Evolutionary conservation across 64 coral and sea anemone genomes (phyloP).

Genomic region (Hydrozoanthus tunicans): DNA sequence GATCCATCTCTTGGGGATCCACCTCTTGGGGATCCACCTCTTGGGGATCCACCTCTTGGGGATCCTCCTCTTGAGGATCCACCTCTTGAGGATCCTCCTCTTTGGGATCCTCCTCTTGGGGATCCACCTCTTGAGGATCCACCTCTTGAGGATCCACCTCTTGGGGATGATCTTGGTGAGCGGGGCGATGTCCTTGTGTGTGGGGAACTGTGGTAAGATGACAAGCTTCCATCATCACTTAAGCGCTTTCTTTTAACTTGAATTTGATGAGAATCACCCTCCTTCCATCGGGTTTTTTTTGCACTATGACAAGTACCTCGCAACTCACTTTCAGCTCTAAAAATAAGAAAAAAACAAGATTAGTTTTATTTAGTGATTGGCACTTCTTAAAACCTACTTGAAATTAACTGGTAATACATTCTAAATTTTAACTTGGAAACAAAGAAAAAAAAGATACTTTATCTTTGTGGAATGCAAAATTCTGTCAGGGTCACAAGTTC

Average conservation of each 20-base stretch:
- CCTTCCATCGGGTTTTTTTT: conserved; percentile 4
- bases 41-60: conserved; percentile 43
- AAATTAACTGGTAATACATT: not conserved
- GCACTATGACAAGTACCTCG: not conserved
- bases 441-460: too few species aligned
- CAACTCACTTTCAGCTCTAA: conserved; percentile 30
- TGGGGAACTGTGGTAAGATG: conserved; percentile 21
- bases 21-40: conserved; percentile 30
- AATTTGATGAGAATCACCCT: conserved; percentile 47
- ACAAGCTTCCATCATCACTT: conserved; percentile 36
- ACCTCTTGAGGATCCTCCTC: conserved; percentile 16
- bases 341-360: not conserved
- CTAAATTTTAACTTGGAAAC: too few species aligned
- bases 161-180: conserved; percentile 49
- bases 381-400: not conserved
- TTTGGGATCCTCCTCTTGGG: too few species aligned
- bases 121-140: conserved; percentile 21
- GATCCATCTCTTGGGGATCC: not conserved
- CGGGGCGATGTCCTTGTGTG: conserved; percentile 53
- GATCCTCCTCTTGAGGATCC: not conserved
- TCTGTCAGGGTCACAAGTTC: too few species aligned
- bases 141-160: conserved; percentile 9
- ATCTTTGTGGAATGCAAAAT: too few species aligned
- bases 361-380: not conserved
- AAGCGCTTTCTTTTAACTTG: conserved; percentile 27